These are phyloP conservation scores for Neria commutata DNA, from an alignment of 2,888 invertebrate genomes.

Conservation along the genomic window DNA sequence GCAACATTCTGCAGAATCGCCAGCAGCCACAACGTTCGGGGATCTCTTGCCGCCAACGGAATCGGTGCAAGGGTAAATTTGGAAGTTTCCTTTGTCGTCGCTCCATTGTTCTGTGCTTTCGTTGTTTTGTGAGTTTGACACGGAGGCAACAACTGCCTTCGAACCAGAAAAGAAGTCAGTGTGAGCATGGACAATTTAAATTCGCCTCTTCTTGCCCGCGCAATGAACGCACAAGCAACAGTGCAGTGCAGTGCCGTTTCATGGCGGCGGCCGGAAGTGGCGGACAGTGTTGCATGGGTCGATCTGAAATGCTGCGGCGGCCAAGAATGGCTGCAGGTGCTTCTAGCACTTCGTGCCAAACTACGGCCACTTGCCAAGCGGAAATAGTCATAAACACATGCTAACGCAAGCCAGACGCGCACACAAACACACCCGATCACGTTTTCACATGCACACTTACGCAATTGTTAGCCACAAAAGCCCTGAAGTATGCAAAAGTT, in stretches of 20 bases:
- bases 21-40: no score
- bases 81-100: no score
- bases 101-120: no score
- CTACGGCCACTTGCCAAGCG: slow-evolving; percentile 5
- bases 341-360: neutral
- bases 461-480: neutral
- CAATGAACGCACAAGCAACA: neutral
- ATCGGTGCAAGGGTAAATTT: no score
- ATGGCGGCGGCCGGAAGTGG: neutral
- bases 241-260: neutral
- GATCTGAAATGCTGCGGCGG: neutral
- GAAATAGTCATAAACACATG: slow-evolving; percentile 20
- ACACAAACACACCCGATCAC: neutral
- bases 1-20: no score
- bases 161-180: no score
- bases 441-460: neutral
- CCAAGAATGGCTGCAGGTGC: neutral
- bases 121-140: no score
- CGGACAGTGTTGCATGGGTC: neutral
- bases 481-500: slow-evolving; percentile 19
- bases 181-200: no score
- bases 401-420: neutral
- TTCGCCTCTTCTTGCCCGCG: no score
- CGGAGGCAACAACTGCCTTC: no score
- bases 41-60: no score